A percentile compares a stretch with the other conserved stretches of the same genome.
These are phyloP conservation scores for Scaptomyza caliginosa DNA, from an alignment of 2,888 invertebrate species.

Conservation along the genomic window DNA sequence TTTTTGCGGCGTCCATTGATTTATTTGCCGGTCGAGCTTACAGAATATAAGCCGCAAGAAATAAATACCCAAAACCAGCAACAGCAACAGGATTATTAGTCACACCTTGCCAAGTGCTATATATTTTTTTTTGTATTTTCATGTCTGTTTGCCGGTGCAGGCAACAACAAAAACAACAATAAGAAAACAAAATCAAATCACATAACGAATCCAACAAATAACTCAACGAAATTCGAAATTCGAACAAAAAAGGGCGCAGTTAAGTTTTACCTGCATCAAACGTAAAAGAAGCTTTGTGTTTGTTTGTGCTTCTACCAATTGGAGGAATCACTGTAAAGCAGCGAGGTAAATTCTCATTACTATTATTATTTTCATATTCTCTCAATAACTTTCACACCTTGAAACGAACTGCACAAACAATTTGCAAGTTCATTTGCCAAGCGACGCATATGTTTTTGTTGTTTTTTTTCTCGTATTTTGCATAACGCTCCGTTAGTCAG, in stretches of 20 bases:
- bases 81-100: slow-evolving; percentile 73
- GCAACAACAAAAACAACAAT: slow-evolving; percentile 19
- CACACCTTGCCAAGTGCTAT: slow-evolving; percentile 57
- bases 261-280: slow-evolving; percentile 32
- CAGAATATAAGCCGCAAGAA: slow-evolving; percentile 30
- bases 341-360: slow-evolving; percentile 37
- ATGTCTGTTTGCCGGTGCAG: slow-evolving; percentile 63
- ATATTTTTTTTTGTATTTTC: slow-evolving; percentile 34
- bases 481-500: slow-evolving; percentile 50
- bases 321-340: slow-evolving; percentile 40
- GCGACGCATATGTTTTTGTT: slow-evolving; percentile 9
- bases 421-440: slow-evolving; percentile 32
- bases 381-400: slow-evolving; percentile 47
- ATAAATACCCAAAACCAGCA: slow-evolving; percentile 27
- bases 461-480: slow-evolving; percentile 22
- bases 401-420: slow-evolving; percentile 7
- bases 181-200: slow-evolving; percentile 7
- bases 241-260: slow-evolving; percentile 22
- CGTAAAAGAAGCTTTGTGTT: slow-evolving; percentile 3
- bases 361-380: neutral
- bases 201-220: slow-evolving; percentile 30
- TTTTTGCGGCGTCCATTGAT: slow-evolving; percentile 29
- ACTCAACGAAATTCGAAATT: slow-evolving; percentile 27
- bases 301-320: slow-evolving; percentile 22
- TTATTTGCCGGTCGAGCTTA: slow-evolving; percentile 31